Evolutionary conservation across 2,888 invertebrate species (phyloP), one percentile per base, ranked within the genome.

Genomic region (Heliconius erato): DNA sequence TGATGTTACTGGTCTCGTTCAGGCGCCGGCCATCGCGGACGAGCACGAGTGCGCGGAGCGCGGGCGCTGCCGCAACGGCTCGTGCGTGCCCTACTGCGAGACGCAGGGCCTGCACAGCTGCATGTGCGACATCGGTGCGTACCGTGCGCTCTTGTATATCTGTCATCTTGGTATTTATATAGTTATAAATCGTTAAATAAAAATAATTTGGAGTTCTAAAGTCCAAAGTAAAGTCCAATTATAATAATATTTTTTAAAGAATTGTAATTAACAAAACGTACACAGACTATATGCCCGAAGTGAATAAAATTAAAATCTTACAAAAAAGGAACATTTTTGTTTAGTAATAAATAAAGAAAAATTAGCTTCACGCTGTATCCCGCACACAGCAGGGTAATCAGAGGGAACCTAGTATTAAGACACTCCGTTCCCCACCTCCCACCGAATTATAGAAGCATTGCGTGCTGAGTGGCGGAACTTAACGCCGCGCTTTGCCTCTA

Each of bases 1-100:
- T n/a, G n/a, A n/a, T n/a, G n/a, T n/a, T n/a, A n/a, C n/a, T n/a
- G n/a, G n/a, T n/a, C n/a, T 26, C 63, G 5, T 12, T 0, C 96
- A 98, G 93, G 98, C 99, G 84, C 98, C 98, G 16, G 98, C 99
- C 28, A 98, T 98, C 97, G 97, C 97, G 74, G 98, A 99, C 94
- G 97, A 98, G 82, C 98, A 98, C 77, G 97, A 97, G 87, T 99
- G 99, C 90, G 97, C 99, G 84, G 99, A 99, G 93, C 97, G 98
- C 83, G 99, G 99, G 0, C 98, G 98, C 89, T 99, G 99, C 91
- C 97, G 97, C 79, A 97, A 97, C 89, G 99, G 99, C n/a, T 97
- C 98, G 89, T 99, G 99, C 93, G 97, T 98, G 88, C 99, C 99
- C 0, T 99, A 98, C 93, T 99, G 99, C 93, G 99, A 99, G 95